phyloP scores from a whole-genome alignment of 2,113 vertebrate species.

The Antigone vipio region DNA sequence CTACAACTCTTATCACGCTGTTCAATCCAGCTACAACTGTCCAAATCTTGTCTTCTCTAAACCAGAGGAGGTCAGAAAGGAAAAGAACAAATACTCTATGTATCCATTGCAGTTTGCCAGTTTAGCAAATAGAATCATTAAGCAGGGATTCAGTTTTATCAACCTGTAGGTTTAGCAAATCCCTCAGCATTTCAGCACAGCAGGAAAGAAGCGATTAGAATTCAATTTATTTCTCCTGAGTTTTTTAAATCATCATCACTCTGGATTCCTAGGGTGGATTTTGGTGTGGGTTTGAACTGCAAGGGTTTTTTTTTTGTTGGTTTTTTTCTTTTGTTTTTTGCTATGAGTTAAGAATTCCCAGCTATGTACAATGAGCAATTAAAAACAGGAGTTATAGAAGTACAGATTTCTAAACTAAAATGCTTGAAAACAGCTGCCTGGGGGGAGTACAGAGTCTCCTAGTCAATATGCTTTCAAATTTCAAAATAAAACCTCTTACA shows the following conservation, averaged over 20 bases:
- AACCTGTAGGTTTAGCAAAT: conserved; percentile 23
- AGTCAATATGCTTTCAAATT: background rate
- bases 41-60: conserved; percentile 4
- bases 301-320: background rate
- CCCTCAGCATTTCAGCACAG: conserved; percentile 7
- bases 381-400: background rate
- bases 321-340: background rate
- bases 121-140: background rate
- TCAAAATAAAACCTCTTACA: background rate
- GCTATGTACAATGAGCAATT: background rate
- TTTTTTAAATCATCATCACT: background rate
- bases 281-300: background rate
- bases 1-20: background rate
- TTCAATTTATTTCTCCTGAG: background rate
- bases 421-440: background rate
- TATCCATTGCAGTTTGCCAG: background rate
- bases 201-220: background rate
- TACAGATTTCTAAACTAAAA: background rate
- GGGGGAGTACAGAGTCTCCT: background rate
- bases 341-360: background rate
- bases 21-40: conserved; percentile 23
- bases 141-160: background rate
- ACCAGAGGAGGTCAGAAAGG: background rate
- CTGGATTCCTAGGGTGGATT: background rate
- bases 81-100: background rate